These are phyloP conservation scores for Orchesellides sinensis DNA, from an alignment of 2,888 invertebrate species.

Conservation along the genomic window DNA sequence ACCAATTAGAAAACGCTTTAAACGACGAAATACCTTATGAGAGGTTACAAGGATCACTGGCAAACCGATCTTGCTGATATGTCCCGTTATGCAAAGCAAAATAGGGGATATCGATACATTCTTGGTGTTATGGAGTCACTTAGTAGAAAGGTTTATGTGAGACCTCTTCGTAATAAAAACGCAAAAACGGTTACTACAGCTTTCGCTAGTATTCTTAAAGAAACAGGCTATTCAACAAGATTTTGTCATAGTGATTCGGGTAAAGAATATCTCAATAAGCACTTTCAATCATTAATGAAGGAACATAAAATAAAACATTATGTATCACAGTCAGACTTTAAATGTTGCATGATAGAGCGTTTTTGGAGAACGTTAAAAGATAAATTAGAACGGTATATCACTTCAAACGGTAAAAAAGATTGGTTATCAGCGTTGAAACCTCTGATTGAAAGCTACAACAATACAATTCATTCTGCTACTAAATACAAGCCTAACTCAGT, in stretches of 20 bases:
- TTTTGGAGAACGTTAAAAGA: conserved; percentile 13
- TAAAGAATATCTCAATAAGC: too few species aligned
- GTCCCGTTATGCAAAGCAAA: background rate
- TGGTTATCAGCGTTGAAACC: background rate
- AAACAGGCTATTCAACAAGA: too few species aligned
- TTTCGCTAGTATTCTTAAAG: too few species aligned
- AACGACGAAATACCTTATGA: background rate
- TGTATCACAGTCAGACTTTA: background rate
- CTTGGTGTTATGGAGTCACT: conserved; percentile 18
- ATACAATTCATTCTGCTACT: background rate
- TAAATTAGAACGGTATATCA: conserved; percentile 6
- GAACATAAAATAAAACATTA: conserved; percentile 4
- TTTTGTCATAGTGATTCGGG: too few species aligned
- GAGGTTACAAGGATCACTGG: background rate
- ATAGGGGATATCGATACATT: background rate
- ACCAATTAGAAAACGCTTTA: conserved; percentile 8
- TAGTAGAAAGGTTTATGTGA: background rate
- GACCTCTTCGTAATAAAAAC: conserved; percentile 5
- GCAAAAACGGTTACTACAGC: background rate
- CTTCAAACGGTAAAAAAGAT: background rate
- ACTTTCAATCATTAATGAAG: too few species aligned
- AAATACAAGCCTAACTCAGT: background rate
- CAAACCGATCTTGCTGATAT: conserved; percentile 9
- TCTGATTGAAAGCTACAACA: background rate
- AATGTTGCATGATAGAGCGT: background rate